phyloP scores from a whole-genome alignment of 2,113 vertebrate species.

The Nettapus auritus region DNA sequence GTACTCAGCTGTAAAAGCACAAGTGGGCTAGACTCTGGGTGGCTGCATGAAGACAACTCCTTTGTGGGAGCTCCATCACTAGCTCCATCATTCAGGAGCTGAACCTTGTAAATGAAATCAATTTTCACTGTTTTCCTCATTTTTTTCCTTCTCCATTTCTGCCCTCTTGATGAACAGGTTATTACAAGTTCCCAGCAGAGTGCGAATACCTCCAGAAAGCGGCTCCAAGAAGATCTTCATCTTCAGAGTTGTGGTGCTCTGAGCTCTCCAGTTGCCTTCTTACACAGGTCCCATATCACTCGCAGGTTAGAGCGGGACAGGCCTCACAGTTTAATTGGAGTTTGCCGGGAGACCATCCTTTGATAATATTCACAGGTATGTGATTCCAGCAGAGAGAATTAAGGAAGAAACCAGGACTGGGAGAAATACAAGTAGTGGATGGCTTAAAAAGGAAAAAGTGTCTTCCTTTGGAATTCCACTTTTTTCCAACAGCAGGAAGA shows the following conservation, averaged over 20 bases:
- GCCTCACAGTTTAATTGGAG: slow-evolving; percentile 72
- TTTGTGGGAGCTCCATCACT: background rate
- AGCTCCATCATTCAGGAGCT: background rate
- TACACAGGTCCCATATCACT: slow-evolving; percentile 49
- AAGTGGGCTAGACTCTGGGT: background rate
- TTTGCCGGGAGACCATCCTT: slow-evolving; percentile 85
- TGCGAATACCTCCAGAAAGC: slow-evolving; percentile 76
- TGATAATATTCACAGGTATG: slow-evolving; percentile 50
- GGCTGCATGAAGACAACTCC: background rate
- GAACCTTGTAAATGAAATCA: background rate
- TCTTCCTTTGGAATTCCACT: slow-evolving; percentile 26
- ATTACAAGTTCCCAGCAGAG: slow-evolving; percentile 82
- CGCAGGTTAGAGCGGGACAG: slow-evolving; percentile 60
- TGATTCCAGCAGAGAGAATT: background rate
- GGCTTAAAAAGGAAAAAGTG: background rate
- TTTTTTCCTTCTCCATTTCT: background rate
- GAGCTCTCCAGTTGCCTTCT: slow-evolving; percentile 79
- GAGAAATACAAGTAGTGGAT: background rate
- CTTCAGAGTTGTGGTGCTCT: slow-evolving; percentile 92
- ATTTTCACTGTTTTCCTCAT: background rate
- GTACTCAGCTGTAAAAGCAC: background rate
- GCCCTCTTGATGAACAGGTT: slow-evolving; percentile 56
- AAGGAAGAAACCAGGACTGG: background rate
- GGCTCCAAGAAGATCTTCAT: slow-evolving; percentile 83
- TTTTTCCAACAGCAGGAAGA: slow-evolving; percentile 30